Conservation (phyloP, 2,113 vertebrate species). For the Lepus timidus region DNA sequence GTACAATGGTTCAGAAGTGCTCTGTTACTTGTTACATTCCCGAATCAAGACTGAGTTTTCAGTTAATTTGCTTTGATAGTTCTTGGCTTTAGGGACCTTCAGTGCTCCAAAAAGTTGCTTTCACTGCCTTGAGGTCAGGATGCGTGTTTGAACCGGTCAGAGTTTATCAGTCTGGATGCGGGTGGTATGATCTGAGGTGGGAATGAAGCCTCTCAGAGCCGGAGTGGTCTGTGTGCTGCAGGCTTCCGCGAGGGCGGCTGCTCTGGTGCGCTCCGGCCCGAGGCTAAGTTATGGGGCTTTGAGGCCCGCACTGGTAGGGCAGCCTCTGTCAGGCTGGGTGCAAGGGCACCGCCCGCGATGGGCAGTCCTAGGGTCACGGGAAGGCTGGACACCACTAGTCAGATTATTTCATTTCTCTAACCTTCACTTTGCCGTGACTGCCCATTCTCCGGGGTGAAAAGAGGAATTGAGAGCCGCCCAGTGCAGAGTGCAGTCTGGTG, state of each 20-base stretch:
- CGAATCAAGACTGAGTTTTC: slow-evolving; percentile 30
- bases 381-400: neutral
- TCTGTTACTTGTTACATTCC: neutral
- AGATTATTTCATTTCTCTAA: neutral
- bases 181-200: too few relatives aligned
- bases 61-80: slow-evolving; percentile 31
- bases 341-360: neutral
- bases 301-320: neutral
- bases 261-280: too few relatives aligned
- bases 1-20: neutral
- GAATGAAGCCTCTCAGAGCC: too few relatives aligned
- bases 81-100: neutral
- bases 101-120: neutral
- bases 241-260: neutral
- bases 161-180: neutral
- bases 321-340: accelerated
- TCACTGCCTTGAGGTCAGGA: neutral
- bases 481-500: too few relatives aligned
- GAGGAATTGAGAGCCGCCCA: neutral
- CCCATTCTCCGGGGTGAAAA: neutral
- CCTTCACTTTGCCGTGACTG: neutral
- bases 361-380: neutral
- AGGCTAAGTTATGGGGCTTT: neutral
- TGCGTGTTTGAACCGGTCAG: neutral
- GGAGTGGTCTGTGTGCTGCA: too few relatives aligned